Conservation (phyloP, 2,888 invertebrate species). For the Drosophila robusta region DNA sequence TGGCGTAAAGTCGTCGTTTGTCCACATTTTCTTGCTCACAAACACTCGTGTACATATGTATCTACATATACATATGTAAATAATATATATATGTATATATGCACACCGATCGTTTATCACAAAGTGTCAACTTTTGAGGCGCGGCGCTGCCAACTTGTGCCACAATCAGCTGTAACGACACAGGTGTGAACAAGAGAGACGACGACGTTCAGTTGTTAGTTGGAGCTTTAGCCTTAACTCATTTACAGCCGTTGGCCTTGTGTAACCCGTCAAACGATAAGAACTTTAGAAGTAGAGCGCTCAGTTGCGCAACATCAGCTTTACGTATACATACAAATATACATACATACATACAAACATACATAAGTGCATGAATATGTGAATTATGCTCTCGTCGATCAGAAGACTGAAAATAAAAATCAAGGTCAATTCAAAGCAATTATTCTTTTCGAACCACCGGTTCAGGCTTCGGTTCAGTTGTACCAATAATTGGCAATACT, state of each 20-base stretch:
- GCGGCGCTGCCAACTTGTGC: slow-evolving; percentile 51
- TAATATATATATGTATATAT: too few relatives aligned
- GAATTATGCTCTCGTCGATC: neutral
- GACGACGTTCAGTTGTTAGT: slow-evolving; percentile 28
- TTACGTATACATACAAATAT: neutral
- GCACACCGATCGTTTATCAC: slow-evolving; percentile 53
- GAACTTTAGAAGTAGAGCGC: slow-evolving; percentile 42
- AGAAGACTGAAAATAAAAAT: slow-evolving; percentile 6
- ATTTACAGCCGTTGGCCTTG: slow-evolving; percentile 37
- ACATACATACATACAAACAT: too few relatives aligned
- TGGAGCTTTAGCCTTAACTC: slow-evolving; percentile 28
- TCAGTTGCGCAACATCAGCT: slow-evolving; percentile 41
- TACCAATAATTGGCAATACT: neutral
- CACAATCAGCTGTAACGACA: slow-evolving; percentile 51
- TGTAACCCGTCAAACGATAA: slow-evolving; percentile 42
- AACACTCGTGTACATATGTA: neutral
- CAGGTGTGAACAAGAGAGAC: slow-evolving; percentile 40
- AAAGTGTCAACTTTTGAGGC: slow-evolving; percentile 55
- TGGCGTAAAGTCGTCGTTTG: slow-evolving; percentile 53
- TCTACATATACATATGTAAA: too few relatives aligned
- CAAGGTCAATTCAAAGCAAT: slow-evolving; percentile 29
- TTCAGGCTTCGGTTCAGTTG: neutral
- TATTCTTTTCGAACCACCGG: slow-evolving; percentile 2
- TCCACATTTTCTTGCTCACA: slow-evolving; percentile 39
- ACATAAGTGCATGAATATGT: neutral